A percentile compares a stretch with the other conserved stretches of the same genome.
Evolutionary conservation across 2,797 vertebrate species (phyloP).

Genomic region (Phoxinus dragarum): DNA sequence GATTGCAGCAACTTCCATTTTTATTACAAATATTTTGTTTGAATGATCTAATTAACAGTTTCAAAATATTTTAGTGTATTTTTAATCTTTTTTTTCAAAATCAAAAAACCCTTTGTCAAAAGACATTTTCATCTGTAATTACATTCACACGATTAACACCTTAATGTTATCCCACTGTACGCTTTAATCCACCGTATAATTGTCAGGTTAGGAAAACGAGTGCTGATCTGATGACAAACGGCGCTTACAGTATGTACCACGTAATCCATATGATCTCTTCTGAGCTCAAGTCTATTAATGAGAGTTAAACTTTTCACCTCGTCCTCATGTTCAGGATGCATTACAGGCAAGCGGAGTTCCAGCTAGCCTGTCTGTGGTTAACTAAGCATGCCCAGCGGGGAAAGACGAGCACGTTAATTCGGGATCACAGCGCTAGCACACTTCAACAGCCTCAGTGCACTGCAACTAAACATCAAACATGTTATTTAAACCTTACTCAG

Average conservation of each 20-base stretch:
- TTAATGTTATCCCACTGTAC: background rate
- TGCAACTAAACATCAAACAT: constrained; percentile 33
- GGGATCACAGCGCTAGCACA: constrained; percentile 32
- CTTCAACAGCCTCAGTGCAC: constrained; percentile 22
- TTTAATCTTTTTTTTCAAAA: background rate
- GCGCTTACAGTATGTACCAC: background rate
- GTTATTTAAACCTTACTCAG: constrained; percentile 29
- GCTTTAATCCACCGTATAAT: constrained; percentile 26
- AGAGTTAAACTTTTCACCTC: constrained; percentile 42
- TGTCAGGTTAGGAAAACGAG: background rate
- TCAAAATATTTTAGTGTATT: background rate
- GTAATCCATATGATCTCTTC: background rate
- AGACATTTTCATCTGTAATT: constrained; percentile 5
- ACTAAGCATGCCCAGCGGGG: constrained; percentile 15
- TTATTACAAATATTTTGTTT: too few relatives aligned
- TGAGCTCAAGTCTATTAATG: background rate
- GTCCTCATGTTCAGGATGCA: background rate
- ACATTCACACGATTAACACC: background rate
- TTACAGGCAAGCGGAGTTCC: background rate
- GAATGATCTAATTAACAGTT: background rate
- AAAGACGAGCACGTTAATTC: constrained; percentile 28
- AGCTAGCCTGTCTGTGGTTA: constrained; percentile 15
- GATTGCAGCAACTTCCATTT: too few relatives aligned
- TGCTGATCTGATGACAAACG: background rate
- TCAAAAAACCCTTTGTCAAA: background rate